Evolutionary conservation across 1,140 invertebrate species (phyloP).

Genomic region (Acromyrmex echinatior): DNA sequence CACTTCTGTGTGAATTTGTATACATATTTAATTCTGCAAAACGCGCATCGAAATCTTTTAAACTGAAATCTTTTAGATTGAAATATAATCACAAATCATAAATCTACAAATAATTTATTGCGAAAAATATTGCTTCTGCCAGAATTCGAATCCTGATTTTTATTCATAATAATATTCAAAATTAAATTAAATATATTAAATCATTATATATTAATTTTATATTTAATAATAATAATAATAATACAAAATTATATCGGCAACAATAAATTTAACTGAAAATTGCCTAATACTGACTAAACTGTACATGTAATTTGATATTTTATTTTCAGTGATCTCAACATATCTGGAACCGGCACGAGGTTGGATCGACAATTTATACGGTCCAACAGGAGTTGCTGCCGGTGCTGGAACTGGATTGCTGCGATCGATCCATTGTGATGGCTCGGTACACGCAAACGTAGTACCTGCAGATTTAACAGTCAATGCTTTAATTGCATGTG

Average conservation of each 20-base stretch:
- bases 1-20: too few relatives aligned
- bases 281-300: background rate
- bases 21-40: too few relatives aligned
- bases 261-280: background rate
- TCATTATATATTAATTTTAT: background rate
- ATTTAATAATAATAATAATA: conserved; percentile 9
- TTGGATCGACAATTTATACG: conserved; percentile 97
- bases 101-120: too few relatives aligned
- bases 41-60: too few relatives aligned
- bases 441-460: conserved; percentile 90
- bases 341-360: conserved; percentile 87
- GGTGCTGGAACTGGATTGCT: conserved; percentile 92
- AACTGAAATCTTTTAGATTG: too few relatives aligned
- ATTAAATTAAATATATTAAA: background rate
- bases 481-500: conserved; percentile 92
- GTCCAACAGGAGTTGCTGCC: conserved; percentile 92
- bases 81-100: too few relatives aligned
- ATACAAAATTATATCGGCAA: too few relatives aligned
- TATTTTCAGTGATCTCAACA: conserved; percentile 86
- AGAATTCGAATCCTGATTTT: too few relatives aligned
- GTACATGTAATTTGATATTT: background rate
- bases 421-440: conserved; percentile 89
- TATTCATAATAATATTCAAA: background rate
- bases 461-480: conserved; percentile 95
- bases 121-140: too few relatives aligned